Evolutionary conservation across 2,797 vertebrate species (phyloP).

Genomic region (Spea hammondii): DNA sequence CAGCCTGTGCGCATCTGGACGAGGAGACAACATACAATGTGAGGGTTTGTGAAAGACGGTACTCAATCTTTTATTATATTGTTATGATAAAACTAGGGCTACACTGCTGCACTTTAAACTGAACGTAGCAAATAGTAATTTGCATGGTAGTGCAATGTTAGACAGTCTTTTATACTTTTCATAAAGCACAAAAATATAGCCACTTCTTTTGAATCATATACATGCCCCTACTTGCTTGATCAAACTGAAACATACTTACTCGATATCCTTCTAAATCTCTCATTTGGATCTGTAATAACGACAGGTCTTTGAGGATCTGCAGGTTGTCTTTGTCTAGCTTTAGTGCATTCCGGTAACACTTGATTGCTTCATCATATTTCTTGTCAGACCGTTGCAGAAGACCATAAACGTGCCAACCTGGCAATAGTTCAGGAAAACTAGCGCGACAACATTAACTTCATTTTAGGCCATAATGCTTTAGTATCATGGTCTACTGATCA

Average conservation of each 20-base stretch:
- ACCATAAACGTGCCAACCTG: slow-evolving; percentile 77
- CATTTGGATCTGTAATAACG: slow-evolving; percentile 76
- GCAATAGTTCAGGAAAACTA: slow-evolving; percentile 62
- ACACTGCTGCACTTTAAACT: too few species aligned
- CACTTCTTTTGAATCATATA: slow-evolving; percentile 1
- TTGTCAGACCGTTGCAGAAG: slow-evolving; percentile 75
- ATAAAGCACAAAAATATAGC: neutral
- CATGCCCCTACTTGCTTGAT: too few species aligned
- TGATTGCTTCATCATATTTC: slow-evolving; percentile 77
- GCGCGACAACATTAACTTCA: neutral
- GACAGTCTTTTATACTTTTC: too few species aligned
- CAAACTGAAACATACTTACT: slow-evolving; percentile 58
- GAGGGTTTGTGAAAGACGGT: too few species aligned
- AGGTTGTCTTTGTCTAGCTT: slow-evolving; percentile 77
- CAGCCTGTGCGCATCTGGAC: too few species aligned
- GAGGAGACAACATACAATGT: too few species aligned
- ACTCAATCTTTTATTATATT: too few species aligned
- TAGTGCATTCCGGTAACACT: slow-evolving; percentile 76
- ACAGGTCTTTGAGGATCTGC: slow-evolving; percentile 74
- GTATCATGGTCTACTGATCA: too few species aligned
- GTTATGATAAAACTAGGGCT: too few species aligned
- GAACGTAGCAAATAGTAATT: too few species aligned
- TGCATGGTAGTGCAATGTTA: too few species aligned
- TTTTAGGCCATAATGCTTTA: too few species aligned
- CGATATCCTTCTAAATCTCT: slow-evolving; percentile 75